Evolutionary conservation across 2,888 invertebrate species (phyloP).

Genomic region (Stratiomys singularior): DNA sequence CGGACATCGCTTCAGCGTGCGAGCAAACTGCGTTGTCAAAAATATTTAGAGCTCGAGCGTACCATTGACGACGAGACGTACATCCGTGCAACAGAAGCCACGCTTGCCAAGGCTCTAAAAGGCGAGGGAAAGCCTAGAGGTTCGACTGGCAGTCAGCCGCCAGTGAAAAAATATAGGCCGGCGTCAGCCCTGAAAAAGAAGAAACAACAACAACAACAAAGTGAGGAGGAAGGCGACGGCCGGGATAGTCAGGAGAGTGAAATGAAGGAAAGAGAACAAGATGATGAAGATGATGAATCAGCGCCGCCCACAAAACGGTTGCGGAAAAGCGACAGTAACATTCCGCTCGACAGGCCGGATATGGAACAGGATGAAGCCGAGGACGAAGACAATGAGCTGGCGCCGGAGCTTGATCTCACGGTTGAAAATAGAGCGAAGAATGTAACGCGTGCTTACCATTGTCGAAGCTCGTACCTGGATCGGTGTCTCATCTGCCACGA

Average conservation of each 20-base stretch:
- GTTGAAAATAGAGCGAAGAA: constrained; percentile 10
- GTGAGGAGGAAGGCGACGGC: neutral
- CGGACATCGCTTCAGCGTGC: constrained; percentile 30
- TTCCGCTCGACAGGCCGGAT: neutral
- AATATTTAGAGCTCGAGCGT: constrained; percentile 29
- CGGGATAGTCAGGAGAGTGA: neutral
- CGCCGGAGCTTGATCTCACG: neutral
- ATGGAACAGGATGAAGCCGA: neutral
- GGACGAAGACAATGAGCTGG: neutral
- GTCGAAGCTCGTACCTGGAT: constrained; percentile 50
- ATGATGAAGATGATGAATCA: neutral
- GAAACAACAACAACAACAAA: neutral
- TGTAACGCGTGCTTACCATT: constrained; percentile 44
- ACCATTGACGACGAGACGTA: constrained; percentile 25
- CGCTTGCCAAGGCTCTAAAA: neutral
- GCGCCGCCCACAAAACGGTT: no score
- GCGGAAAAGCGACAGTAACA: neutral
- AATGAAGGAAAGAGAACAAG: neutral
- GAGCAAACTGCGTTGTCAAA: constrained; percentile 31
- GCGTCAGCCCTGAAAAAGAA: neutral
- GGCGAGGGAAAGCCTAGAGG: neutral
- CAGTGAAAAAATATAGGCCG: neutral
- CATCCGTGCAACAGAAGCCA: constrained; percentile 12
- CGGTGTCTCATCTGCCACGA: constrained; percentile 56
- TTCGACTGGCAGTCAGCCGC: neutral